These are phyloP conservation scores for Sinotaia quadrata DNA, from an alignment of 2,888 invertebrate species.

Conservation along the genomic window DNA sequence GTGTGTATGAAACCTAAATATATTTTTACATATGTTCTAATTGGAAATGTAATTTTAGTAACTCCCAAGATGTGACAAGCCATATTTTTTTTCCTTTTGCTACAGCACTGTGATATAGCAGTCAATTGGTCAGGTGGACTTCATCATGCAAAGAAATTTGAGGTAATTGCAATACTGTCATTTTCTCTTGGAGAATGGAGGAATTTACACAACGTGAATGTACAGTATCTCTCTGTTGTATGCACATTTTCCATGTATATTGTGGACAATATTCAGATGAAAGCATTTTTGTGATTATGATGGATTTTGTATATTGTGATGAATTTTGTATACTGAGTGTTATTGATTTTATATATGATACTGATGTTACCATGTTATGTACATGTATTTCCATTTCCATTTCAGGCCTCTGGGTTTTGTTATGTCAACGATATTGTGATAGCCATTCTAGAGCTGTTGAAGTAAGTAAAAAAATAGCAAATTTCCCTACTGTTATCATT, in stretches of 20 bases:
- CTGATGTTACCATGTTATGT: neutral
- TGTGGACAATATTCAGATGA: neutral
- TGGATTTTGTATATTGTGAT: neutral
- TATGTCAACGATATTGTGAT: slow-evolving; percentile 99
- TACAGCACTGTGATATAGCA: slow-evolving; percentile 85
- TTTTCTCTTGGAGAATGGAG: too few relatives aligned
- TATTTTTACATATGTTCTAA: too few relatives aligned
- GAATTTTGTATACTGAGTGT: neutral
- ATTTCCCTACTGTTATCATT: too few relatives aligned
- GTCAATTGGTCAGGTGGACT: slow-evolving; percentile 99
- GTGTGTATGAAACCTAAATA: too few relatives aligned
- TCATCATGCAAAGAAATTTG: slow-evolving; percentile 99
- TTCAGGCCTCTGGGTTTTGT: slow-evolving; percentile 94
- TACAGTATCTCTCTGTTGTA: too few relatives aligned
- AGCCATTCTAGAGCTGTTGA: slow-evolving; percentile 91
- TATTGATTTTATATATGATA: neutral
- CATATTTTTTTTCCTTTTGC: slow-evolving; percentile 20
- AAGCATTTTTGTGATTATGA: too few relatives aligned
- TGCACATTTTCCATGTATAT: too few relatives aligned
- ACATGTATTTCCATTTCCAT: slow-evolving; percentile 27
- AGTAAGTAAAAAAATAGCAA: too few relatives aligned
- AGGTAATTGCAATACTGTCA: too few relatives aligned
- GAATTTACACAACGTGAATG: too few relatives aligned
- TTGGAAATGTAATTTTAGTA: too few relatives aligned
- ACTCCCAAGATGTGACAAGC: neutral